Base-by-base conservation (phyloP, 2,888 invertebrate genomes). In the Drosophila longiperda region DNA sequence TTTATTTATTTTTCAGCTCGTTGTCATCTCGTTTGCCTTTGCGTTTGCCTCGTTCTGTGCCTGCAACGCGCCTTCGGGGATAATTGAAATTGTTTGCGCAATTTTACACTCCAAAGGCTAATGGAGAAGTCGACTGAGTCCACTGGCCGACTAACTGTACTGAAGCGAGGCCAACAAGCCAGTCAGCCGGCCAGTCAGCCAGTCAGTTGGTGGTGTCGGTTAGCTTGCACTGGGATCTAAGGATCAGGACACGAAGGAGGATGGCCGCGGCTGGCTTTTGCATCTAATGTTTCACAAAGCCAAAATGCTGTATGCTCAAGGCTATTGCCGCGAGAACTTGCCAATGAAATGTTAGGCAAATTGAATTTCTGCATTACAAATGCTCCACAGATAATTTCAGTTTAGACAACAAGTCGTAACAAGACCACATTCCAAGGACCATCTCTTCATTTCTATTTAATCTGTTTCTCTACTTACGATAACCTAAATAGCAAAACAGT, bases 81-180 rank as follows among this genome's bases (percentile, higher is more conserved):
- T 90, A 89, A 90, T 89, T 89, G 90, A 90, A 90, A 90, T 90
- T 89, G 90, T 89, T 89, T 90, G 89, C 90, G 83, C 90, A 90
- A 89, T 90, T 89, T 89, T 81, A 89, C 89, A 90, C 89, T 89
- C 84, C 78, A 90, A 85, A 80, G 86, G 81, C 85, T 90, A 90
- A 88, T 89, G 88, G 84, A 90, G 90, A 83, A 82, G 81, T 83
- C 87, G 89, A 88, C 87, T 87, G 78, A 90, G 84, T 88, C 86
- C 75, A 85, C 84, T 83, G 79, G 73, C 67, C 71, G 69, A 66
- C 85, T 79, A 87, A 82, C 84, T 73, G 78, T 80, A 58, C 82
- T 74, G 76, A 82, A 68, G 68, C 78, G 64, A 78, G 79, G 76
- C 87, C 75, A 78, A 55, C 73, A 66, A 66, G 67, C 48, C 66